Evolutionary conservation across 2,888 invertebrate genomes (phyloP).

Genomic region (Ceramica pisi): DNA sequence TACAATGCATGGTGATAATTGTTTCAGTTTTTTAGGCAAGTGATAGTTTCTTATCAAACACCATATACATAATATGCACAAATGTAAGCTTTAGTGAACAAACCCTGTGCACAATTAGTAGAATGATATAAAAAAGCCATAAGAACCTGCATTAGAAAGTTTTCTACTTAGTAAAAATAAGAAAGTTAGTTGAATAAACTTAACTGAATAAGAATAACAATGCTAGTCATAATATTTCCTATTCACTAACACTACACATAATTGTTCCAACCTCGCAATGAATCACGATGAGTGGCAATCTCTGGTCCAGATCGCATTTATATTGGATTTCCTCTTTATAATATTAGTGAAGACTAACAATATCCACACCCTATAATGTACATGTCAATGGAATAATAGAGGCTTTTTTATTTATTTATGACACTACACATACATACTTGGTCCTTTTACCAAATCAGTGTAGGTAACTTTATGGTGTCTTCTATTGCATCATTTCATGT

Average conservation of each 20-base stretch:
- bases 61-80: not conserved
- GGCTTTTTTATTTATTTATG: too few relatives aligned
- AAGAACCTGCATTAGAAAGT: too few relatives aligned
- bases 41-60: not conserved
- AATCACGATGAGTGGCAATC: too few relatives aligned
- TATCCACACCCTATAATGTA: too few relatives aligned
- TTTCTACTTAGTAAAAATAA: not conserved
- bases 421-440: not conserved
- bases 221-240: not conserved
- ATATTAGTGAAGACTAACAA: too few relatives aligned
- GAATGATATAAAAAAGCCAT: not conserved
- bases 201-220: not conserved
- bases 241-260: not conserved
- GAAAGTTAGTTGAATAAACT: not conserved
- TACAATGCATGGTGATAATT: slow-evolving; percentile 7
- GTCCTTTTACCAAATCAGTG: not conserved
- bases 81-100: not conserved
- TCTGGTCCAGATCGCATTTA: too few relatives aligned
- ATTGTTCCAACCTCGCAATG: too few relatives aligned
- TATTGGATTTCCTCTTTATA: too few relatives aligned
- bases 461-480: too few relatives aligned
- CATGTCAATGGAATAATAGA: too few relatives aligned
- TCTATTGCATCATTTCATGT: too few relatives aligned
- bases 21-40: not conserved
- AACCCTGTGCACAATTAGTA: not conserved